Conservation (phyloP, 2,888 invertebrate species). For the Bombylius major region DNA sequence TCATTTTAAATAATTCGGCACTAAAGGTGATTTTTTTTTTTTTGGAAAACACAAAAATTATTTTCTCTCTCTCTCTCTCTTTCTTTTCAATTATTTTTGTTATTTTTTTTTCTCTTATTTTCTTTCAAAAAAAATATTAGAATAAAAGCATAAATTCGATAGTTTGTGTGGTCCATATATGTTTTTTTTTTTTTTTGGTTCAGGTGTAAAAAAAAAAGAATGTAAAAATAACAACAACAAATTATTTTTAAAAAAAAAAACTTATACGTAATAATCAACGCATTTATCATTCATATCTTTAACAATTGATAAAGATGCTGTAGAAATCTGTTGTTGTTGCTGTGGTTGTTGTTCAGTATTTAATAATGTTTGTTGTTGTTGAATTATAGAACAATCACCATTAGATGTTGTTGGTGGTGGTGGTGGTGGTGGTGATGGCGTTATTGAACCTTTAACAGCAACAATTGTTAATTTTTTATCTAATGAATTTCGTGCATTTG, state of each 20-base stretch:
- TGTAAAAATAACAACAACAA: no score
- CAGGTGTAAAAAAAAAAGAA: no score
- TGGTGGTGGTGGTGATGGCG: neutral
- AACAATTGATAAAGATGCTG: slow-evolving; percentile 8
- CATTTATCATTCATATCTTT: slow-evolving; percentile 10
- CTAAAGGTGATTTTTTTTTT: neutral
- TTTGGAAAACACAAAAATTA: neutral
- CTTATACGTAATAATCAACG: slow-evolving; percentile 12
- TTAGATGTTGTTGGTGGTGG: neutral
- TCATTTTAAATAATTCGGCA: neutral
- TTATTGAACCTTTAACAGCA: neutral
- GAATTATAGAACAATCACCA: neutral
- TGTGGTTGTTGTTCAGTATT: neutral
- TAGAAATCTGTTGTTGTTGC: neutral
- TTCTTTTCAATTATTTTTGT: neutral
- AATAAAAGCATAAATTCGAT: neutral
- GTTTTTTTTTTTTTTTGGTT: no score
- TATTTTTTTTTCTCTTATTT: no score
- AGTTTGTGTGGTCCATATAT: neutral
- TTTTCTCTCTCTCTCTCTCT: neutral
- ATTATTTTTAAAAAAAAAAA: no score
- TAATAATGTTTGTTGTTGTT: neutral
- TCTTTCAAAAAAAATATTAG: neutral
- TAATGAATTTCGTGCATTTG: slow-evolving; percentile 8
- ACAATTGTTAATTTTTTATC: slow-evolving; percentile 1